These are phyloP conservation scores for Carpatolechia fugitivella DNA, from an alignment of 2,888 invertebrate species.

Conservation along the genomic window DNA sequence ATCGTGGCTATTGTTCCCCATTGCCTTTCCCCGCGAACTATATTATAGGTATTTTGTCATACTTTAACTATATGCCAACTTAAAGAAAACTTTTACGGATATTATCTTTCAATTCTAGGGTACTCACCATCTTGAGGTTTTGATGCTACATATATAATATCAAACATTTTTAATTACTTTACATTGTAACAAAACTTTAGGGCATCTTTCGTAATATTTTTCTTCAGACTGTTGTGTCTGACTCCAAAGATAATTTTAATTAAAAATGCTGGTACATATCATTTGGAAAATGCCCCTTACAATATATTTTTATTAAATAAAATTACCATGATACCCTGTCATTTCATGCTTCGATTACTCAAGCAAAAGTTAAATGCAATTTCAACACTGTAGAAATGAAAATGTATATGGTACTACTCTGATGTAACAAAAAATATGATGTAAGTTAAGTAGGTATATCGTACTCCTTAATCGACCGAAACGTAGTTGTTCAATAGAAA, in stretches of 20 bases:
- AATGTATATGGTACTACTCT: conserved; percentile 55
- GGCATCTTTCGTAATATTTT: neutral
- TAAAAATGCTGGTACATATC: neutral
- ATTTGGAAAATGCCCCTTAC: conserved; percentile 11
- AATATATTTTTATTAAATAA: conserved; percentile 26
- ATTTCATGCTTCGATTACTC: conserved; percentile 62
- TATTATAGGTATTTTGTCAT: no score
- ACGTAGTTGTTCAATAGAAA: no score
- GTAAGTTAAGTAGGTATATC: conserved; percentile 11
- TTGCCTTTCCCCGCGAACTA: no score
- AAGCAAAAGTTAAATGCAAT: conserved; percentile 52
- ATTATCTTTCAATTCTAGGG: no score
- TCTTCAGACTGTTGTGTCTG: neutral
- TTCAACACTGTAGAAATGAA: conserved; percentile 33
- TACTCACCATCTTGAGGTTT: no score
- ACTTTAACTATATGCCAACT: no score
- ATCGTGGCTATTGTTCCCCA: no score
- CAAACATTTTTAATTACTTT: no score
- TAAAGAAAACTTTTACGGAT: no score
- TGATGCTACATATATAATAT: no score
- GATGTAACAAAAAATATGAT: conserved; percentile 38
- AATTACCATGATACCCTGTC: conserved; percentile 67
- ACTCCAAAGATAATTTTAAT: neutral
- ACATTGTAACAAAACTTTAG: neutral
- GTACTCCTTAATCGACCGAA: neutral